Percentiles rank a stretch among this genome's conserved stretches.
Conservation (phyloP, 2,888 invertebrate genomes). For the Marasmarcha lunaedactyla region DNA sequence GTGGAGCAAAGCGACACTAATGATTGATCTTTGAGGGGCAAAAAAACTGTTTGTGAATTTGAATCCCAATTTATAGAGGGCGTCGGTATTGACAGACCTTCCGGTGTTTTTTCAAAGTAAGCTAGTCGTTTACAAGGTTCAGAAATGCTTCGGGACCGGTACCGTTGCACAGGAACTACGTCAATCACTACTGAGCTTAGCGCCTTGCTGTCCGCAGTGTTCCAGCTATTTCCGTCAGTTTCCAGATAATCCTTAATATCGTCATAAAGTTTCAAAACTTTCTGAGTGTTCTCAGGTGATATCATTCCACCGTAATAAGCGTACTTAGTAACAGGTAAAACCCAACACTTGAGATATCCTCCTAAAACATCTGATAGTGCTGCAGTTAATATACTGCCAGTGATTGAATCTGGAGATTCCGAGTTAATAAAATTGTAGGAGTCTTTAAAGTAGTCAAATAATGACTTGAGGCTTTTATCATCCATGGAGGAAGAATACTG, state of each 20-base stretch:
- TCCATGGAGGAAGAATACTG: constrained; percentile 19
- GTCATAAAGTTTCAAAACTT: constrained; percentile 65
- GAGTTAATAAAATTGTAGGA: constrained; percentile 29
- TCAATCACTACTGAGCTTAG: constrained; percentile 30
- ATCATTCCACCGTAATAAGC: constrained; percentile 74
- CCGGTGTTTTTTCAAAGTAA: constrained; percentile 28
- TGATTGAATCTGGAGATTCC: constrained; percentile 23
- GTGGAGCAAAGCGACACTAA: constrained; percentile 29
- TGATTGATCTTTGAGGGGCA: constrained; percentile 64
- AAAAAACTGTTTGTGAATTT: constrained; percentile 67
- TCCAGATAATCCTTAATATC: constrained; percentile 68
- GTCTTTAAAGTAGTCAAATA: constrained; percentile 34
- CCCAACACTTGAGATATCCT: constrained; percentile 71
- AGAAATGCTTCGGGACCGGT: constrained; percentile 15
- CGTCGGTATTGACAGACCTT: constrained; percentile 50
- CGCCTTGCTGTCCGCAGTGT: constrained; percentile 25
- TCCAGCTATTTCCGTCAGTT: constrained; percentile 73
- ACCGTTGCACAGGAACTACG: constrained; percentile 19
- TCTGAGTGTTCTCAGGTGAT: constrained; percentile 62
- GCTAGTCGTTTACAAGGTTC: not conserved
- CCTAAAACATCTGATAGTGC: constrained; percentile 66
- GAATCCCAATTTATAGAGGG: constrained; percentile 71
- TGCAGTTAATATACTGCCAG: constrained; percentile 29
- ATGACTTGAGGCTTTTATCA: constrained; percentile 25
- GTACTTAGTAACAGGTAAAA: constrained; percentile 70